Evolutionary conservation across 2,797 vertebrate genomes (phyloP).

Genomic region (Spinus pinus): DNA sequence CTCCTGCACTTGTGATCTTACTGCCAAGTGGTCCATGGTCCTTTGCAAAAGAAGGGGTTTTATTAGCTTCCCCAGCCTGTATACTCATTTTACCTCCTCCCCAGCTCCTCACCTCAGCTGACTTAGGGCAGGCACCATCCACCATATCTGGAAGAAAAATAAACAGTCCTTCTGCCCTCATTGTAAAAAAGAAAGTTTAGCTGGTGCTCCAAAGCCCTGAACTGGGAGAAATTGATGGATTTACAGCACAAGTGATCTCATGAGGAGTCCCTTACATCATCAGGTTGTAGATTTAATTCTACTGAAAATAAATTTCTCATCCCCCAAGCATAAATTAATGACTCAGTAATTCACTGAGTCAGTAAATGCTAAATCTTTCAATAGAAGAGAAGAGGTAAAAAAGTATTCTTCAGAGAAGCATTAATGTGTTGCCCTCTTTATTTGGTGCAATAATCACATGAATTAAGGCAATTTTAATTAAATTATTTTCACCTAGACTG

Average conservation of each 20-base stretch:
- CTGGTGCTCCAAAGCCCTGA: neutral
- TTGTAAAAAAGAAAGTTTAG: neutral
- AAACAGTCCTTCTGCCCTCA: neutral
- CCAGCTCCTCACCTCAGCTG: neutral
- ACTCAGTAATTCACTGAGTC: neutral
- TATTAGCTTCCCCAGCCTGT: neutral
- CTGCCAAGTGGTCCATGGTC: neutral
- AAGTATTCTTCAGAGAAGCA: neutral
- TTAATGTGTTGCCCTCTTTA: neutral
- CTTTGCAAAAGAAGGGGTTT: neutral
- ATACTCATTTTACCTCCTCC: neutral
- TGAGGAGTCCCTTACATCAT: neutral
- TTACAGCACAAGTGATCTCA: neutral
- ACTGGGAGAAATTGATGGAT: neutral
- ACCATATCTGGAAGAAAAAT: neutral
- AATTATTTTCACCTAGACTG: slow-evolving; percentile 4
- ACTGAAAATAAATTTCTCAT: slow-evolving; percentile 3
- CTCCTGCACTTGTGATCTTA: neutral
- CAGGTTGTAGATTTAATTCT: neutral
- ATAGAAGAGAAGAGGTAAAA: neutral
- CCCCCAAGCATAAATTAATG: neutral
- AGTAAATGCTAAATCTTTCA: neutral
- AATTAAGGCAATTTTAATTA: slow-evolving; percentile 44
- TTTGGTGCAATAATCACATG: neutral
- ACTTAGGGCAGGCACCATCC: neutral